These are phyloP conservation scores for Acanthaster planci DNA, from an alignment of 35 echinoderm and acorn worm genomes.

Conservation along the genomic window DNA sequence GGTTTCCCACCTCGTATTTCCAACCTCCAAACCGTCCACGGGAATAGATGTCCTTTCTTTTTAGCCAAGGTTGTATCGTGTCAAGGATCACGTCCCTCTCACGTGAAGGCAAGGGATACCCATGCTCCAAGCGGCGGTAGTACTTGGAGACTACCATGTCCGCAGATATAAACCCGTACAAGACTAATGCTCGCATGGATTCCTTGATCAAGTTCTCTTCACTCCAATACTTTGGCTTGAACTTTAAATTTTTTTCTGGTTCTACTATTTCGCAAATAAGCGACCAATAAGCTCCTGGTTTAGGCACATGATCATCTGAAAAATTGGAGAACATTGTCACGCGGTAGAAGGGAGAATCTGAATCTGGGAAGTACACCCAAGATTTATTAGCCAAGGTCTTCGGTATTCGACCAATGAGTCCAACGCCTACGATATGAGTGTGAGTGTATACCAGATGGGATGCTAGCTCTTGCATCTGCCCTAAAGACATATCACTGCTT, in stretches of 20 bases:
- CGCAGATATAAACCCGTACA: conserved; percentile 27
- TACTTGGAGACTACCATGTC: conserved; percentile 49
- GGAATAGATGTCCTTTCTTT: conserved; percentile 30
- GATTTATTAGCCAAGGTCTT: conserved; percentile 22
- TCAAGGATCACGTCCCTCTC: conserved; percentile 13
- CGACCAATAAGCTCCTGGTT: conserved; percentile 34
- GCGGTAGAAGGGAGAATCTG: conserved; percentile 55
- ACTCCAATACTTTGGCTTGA: neutral
- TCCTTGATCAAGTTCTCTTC: neutral
- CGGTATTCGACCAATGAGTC: conserved; percentile 33
- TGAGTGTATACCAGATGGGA: conserved; percentile 44
- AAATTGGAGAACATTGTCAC: conserved; percentile 54
- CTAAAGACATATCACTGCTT: neutral
- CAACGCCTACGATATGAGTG: conserved; percentile 45
- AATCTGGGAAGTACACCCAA: conserved; percentile 55
- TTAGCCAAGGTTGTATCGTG: conserved; percentile 47
- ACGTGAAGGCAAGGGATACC: conserved; percentile 44
- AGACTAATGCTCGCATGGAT: neutral
- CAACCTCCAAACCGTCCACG: conserved; percentile 58
- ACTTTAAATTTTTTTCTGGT: neutral
- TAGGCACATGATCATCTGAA: conserved; percentile 51
- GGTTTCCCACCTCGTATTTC: conserved; percentile 50
- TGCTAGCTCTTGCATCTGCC: neutral
- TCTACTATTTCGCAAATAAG: conserved; percentile 51
- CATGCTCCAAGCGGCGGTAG: conserved; percentile 42